phyloP scores from a whole-genome alignment of 2,797 vertebrate species.

The Phataginus tetradactyla region DNA sequence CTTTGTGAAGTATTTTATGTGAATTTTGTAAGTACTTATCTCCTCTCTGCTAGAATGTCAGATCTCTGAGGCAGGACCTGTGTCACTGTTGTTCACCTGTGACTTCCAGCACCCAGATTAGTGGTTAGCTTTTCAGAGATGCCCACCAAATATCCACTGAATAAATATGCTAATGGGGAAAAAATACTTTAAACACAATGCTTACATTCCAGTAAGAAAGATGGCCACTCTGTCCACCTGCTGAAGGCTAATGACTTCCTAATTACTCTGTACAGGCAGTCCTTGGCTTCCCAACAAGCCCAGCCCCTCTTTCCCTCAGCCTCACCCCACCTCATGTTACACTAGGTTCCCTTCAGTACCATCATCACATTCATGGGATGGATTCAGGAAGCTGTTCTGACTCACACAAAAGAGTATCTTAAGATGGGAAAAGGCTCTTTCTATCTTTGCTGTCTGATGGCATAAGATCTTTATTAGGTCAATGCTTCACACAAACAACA shows the following conservation, averaged over 20 bases:
- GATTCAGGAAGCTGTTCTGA: neutral
- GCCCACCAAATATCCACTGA: neutral
- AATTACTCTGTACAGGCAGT: neutral
- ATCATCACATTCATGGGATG: neutral
- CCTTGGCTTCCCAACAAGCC: neutral
- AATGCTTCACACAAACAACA: neutral
- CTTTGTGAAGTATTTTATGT: neutral
- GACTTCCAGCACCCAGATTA: neutral
- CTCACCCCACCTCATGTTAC: neutral
- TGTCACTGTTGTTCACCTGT: neutral
- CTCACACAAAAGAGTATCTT: neutral
- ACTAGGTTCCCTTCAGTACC: neutral
- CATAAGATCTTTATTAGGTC: conserved; percentile 71
- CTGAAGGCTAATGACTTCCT: neutral
- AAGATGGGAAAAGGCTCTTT: neutral
- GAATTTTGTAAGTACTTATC: neutral
- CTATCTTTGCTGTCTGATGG: conserved; percentile 29
- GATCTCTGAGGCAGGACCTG: neutral
- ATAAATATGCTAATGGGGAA: neutral
- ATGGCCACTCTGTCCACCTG: neutral
- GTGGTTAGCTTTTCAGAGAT: neutral
- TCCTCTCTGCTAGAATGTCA: neutral
- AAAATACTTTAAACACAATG: neutral
- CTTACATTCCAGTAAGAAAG: neutral
- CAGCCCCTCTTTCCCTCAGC: neutral